These are phyloP conservation scores for Camelus dromedarius DNA, from an alignment of 2,113 vertebrate species.

Conservation along the genomic window DNA sequence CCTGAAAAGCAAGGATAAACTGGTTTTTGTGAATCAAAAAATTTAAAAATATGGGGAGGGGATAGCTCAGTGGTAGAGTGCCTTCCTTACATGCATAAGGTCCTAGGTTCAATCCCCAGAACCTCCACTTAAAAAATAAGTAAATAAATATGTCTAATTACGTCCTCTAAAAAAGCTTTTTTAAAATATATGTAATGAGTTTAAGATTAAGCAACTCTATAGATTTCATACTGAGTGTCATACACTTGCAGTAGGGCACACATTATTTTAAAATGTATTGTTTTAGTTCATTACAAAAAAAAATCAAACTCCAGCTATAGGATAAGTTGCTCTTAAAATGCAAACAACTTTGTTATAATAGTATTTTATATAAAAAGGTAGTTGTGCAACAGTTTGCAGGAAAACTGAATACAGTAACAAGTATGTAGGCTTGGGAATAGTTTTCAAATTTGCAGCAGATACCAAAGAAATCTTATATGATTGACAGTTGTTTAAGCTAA, in stretches of 20 bases:
- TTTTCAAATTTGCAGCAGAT: slow-evolving; percentile 42
- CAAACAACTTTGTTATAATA: slow-evolving; percentile 17
- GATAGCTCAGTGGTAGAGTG: too few species aligned
- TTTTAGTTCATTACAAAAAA: slow-evolving; percentile 59
- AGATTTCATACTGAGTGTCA: not conserved
- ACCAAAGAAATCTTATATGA: slow-evolving; percentile 33
- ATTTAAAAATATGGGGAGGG: not conserved
- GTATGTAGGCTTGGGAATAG: not conserved
- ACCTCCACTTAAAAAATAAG: too few species aligned
- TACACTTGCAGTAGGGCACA: not conserved
- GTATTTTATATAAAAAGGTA: slow-evolving; percentile 55
- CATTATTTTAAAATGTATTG: slow-evolving; percentile 53
- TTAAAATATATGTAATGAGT: not conserved
- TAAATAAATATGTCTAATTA: too few species aligned
- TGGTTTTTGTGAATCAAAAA: not conserved
- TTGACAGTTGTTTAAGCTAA: slow-evolving; percentile 47
- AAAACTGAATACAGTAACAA: slow-evolving; percentile 41
- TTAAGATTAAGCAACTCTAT: not conserved
- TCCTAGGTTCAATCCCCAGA: too few species aligned
- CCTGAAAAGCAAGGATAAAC: not conserved
- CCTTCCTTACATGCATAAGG: too few species aligned
- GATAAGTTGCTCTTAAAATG: slow-evolving; percentile 43
- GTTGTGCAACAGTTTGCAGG: not conserved
- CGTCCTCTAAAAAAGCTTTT: too few species aligned
- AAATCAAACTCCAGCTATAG: not conserved